Percentiles rank a stretch among this genome's conserved stretches.
These are phyloP conservation scores for Calephelis perditalis DNA, from an alignment of 2,888 invertebrate species.

Conservation along the genomic window DNA sequence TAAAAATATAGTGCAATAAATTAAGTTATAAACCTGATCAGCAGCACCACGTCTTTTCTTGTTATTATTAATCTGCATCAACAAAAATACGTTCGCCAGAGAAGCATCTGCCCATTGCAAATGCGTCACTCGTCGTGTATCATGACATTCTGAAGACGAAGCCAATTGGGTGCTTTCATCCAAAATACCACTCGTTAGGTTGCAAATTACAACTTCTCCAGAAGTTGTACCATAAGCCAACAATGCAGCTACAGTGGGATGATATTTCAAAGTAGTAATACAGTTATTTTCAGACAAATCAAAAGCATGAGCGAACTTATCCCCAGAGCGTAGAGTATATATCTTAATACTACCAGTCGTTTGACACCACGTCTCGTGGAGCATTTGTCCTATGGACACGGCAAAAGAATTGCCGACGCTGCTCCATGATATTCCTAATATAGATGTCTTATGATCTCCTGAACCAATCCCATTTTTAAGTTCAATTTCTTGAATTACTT, in stretches of 20 bases:
- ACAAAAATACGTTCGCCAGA: constrained; percentile 46
- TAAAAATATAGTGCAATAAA: too few species aligned
- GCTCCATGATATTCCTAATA: constrained; percentile 55
- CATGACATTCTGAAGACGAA: constrained; percentile 52
- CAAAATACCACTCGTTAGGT: constrained; percentile 39
- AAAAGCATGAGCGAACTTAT: constrained; percentile 44
- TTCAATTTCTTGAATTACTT: constrained; percentile 52
- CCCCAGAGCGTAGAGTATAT: constrained; percentile 67
- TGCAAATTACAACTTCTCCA: constrained; percentile 59
- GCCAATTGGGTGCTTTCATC: constrained; percentile 43
- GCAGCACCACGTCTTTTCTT: constrained; percentile 53
- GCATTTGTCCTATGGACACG: constrained; percentile 47
- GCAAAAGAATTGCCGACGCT: constrained; percentile 58
- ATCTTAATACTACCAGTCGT: constrained; percentile 55
- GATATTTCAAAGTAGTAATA: constrained; percentile 52
- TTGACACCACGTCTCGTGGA: constrained; percentile 61
- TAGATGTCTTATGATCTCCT: constrained; percentile 48
- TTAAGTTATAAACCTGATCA: constrained; percentile 39
- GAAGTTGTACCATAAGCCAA: constrained; percentile 58
- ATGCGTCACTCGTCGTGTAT: constrained; percentile 45
- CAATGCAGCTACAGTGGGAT: constrained; percentile 48
- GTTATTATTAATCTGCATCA: constrained; percentile 49
- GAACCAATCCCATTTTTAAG: constrained; percentile 42
- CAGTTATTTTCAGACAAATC: constrained; percentile 61
- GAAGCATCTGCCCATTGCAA: constrained; percentile 54